A percentile compares a stretch with the other conserved stretches of the same genome.
These are phyloP conservation scores for Hexactinellida sp. DNA, from an alignment of 37 sponge, comb jelly and placozoan genomes.

Conservation along the genomic window DNA sequence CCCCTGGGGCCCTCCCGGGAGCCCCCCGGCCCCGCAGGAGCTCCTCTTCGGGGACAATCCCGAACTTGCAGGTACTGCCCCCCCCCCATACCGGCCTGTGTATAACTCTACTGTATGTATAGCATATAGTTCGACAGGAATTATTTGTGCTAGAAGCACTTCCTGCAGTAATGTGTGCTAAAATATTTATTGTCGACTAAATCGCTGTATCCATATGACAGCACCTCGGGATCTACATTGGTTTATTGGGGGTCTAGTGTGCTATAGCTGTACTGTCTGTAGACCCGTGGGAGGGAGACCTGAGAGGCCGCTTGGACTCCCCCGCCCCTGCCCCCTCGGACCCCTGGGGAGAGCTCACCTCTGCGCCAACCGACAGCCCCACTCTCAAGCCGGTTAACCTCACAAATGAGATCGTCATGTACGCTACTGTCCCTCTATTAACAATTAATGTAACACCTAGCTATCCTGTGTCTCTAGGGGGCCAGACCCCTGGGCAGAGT, in stretches of 20 bases:
- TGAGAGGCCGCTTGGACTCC: neutral
- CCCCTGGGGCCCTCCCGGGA: slow-evolving; percentile 15
- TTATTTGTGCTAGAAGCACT: no score
- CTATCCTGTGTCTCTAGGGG: neutral
- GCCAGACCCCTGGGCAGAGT: neutral
- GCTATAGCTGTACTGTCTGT: neutral
- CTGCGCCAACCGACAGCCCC: neutral
- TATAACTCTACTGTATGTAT: no score
- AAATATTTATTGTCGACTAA: no score
- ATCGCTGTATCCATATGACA: no score
- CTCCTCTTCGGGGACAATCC: neutral
- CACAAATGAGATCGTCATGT: slow-evolving; percentile 5
- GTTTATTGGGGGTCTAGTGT: neutral
- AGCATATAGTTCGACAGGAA: no score
- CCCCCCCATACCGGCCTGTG: no score
- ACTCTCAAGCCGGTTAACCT: neutral
- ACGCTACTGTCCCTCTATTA: neutral
- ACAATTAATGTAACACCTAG: neutral
- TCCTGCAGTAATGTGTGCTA: no score
- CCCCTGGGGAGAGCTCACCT: slow-evolving; percentile 20
- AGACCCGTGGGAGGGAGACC: slow-evolving; percentile 21
- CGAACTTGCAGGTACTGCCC: slow-evolving; percentile 1
- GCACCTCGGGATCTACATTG: no score
- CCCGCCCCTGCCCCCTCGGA: slow-evolving; percentile 9
- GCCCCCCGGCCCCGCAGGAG: neutral